Conservation (phyloP, 2,888 invertebrate species). For the Chaetoderma sp. region DNA sequence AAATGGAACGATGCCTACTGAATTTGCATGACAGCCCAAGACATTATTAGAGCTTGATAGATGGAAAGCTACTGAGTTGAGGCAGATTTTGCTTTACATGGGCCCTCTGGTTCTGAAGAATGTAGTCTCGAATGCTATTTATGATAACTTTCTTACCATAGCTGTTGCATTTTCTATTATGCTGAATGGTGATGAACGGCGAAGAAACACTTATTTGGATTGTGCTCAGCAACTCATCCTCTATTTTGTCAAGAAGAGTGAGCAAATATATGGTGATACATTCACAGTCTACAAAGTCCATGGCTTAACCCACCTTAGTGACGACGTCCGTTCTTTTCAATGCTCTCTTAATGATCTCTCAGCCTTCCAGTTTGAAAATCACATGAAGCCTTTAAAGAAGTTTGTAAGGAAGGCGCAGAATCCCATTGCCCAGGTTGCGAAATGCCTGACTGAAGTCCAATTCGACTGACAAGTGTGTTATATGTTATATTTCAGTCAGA, state of each 20-base stretch:
- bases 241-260: slow-evolving; percentile 22
- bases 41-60: slow-evolving; percentile 42
- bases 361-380: slow-evolving; percentile 37
- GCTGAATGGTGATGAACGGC: slow-evolving; percentile 1
- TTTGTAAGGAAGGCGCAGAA: slow-evolving; percentile 17
- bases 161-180: slow-evolving; percentile 27
- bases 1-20: slow-evolving; percentile 32
- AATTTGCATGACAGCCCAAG: slow-evolving; percentile 52
- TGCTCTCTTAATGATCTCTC: slow-evolving; percentile 23
- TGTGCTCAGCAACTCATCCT: slow-evolving; percentile 29
- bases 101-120: slow-evolving; percentile 35
- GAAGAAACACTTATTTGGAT: slow-evolving; percentile 17
- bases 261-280: slow-evolving; percentile 24
- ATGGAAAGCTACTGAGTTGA: slow-evolving; percentile 58
- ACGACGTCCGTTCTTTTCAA: slow-evolving; percentile 29
- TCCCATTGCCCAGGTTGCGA: slow-evolving; percentile 21
- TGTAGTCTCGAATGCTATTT: slow-evolving; percentile 16
- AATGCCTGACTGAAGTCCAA: slow-evolving; percentile 1
- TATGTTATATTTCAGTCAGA: neutral
- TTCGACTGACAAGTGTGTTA: too few relatives aligned
- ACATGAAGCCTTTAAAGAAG: slow-evolving; percentile 25
- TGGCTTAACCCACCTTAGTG: slow-evolving; percentile 24
- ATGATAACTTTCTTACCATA: slow-evolving; percentile 30
- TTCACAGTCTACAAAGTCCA: slow-evolving; percentile 39
- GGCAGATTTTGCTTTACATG: slow-evolving; percentile 49